A percentile compares a stretch with the other conserved stretches of the same genome.
These are phyloP conservation scores for Tetragnatha versicolor DNA, from an alignment of 1,140 invertebrate species.

Conservation along the genomic window DNA sequence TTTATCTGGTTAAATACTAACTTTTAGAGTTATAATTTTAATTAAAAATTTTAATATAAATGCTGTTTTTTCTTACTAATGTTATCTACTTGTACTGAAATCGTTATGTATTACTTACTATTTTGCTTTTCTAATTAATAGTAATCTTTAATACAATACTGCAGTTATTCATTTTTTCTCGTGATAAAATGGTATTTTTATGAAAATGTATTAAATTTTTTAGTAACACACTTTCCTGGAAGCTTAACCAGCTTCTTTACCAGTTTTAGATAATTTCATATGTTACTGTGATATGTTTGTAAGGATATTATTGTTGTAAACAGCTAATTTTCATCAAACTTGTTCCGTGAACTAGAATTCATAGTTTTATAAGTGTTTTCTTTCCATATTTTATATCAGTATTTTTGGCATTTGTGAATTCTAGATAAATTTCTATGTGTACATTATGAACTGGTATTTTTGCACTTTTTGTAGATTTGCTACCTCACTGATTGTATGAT, in stretches of 20 bases:
- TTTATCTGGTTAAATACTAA: too few relatives aligned
- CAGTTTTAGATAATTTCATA: too few relatives aligned
- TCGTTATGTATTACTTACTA: background rate
- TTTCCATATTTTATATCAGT: background rate
- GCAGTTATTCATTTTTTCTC: too few relatives aligned
- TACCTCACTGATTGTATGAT: slow-evolving; percentile 10
- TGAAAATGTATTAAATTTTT: too few relatives aligned
- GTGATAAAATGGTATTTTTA: too few relatives aligned
- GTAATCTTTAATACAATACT: too few relatives aligned
- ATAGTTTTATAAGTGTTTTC: too few relatives aligned
- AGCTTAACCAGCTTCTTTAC: too few relatives aligned
- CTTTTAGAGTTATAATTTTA: background rate
- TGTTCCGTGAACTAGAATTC: background rate
- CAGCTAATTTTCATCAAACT: background rate
- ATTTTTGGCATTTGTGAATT: background rate
- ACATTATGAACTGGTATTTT: slow-evolving; percentile 7
- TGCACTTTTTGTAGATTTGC: slow-evolving; percentile 28
- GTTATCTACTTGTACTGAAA: background rate
- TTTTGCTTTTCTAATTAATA: too few relatives aligned
- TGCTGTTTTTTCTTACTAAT: background rate
- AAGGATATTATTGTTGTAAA: background rate
- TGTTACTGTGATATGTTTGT: slow-evolving; percentile 19
- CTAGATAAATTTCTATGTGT: background rate
- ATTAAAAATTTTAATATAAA: background rate
- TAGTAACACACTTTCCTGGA: too few relatives aligned